phyloP scores from a whole-genome alignment of 2,113 vertebrate genomes.

The Erythrolamprus reginae region DNA sequence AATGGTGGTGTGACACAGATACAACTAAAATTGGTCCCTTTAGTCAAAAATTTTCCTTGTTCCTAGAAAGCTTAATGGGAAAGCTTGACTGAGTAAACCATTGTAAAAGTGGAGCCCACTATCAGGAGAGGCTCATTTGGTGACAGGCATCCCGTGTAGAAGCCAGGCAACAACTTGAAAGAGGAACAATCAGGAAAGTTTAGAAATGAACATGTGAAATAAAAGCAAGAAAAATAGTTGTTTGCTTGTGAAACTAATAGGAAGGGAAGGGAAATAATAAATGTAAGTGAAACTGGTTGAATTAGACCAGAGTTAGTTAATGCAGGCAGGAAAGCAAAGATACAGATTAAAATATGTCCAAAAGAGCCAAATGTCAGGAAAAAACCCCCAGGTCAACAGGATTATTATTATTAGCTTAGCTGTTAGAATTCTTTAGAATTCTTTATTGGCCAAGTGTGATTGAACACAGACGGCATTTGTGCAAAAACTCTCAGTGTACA shows the following conservation, averaged over 20 bases:
- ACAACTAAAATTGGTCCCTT: neutral
- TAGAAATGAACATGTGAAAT: neutral
- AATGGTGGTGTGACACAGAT: neutral
- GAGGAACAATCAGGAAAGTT: neutral
- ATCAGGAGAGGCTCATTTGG: neutral
- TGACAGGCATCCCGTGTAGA: fast-evolving
- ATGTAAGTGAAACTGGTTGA: neutral
- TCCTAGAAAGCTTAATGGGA: neutral
- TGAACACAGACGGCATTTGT: too few relatives aligned
- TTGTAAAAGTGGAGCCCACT: neutral
- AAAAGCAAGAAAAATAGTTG: neutral
- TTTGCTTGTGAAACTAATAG: neutral
- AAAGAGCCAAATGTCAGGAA: neutral
- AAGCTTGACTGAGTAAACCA: neutral
- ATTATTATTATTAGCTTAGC: neutral
- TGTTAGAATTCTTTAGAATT: too few relatives aligned
- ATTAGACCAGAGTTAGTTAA: neutral
- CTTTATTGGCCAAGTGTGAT: too few relatives aligned
- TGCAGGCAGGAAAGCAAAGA: neutral
- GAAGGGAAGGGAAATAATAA: neutral
- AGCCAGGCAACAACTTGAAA: neutral
- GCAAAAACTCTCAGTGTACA: too few relatives aligned
- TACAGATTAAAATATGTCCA: neutral
- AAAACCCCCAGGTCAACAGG: neutral
- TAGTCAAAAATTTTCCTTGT: neutral